Conservation (phyloP, 2,888 invertebrate genomes). For the Hyposoter didymator region DNA sequence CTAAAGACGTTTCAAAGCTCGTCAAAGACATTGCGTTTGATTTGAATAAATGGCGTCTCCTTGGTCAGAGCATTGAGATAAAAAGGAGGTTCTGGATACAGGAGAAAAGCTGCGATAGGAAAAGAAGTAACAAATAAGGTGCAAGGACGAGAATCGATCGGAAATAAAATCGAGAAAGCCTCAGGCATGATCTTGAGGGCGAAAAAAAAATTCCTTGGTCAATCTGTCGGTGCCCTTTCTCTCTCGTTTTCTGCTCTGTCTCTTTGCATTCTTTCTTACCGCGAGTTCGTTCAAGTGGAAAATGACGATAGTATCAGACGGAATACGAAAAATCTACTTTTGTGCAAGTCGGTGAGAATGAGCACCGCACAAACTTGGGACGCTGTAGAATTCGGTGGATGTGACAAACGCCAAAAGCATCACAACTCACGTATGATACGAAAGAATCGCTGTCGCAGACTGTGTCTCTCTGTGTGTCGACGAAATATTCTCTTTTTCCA, state of each 20-base stretch:
- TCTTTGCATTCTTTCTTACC: not conserved
- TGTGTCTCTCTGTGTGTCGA: not conserved
- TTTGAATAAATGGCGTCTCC: constrained; percentile 78
- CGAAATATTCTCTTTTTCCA: not conserved
- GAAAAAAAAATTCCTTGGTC: not conserved
- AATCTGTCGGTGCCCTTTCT: not conserved
- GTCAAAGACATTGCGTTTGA: constrained; percentile 71
- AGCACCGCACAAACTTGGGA: not conserved
- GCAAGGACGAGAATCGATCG: constrained; percentile 37
- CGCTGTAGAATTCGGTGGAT: not conserved
- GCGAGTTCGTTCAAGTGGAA: not conserved
- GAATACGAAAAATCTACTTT: constrained; percentile 35
- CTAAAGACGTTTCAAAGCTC: constrained; percentile 69
- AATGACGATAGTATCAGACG: not conserved
- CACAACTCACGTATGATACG: constrained; percentile 1
- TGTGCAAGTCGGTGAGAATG: not conserved
- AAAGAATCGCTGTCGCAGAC: not conserved
- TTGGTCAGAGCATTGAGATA: constrained; percentile 35
- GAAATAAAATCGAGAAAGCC: constrained; percentile 36
- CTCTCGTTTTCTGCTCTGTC: constrained; percentile 9
- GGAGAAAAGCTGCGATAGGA: not conserved
- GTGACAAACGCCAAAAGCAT: constrained; percentile 5
- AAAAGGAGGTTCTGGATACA: not conserved
- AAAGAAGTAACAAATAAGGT: not conserved
- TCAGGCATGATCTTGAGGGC: constrained; percentile 16